Evolutionary conservation across 2,113 vertebrate species (phyloP), one percentile per base, ranked within the genome.

Genomic region (Carollia perspicillata): DNA sequence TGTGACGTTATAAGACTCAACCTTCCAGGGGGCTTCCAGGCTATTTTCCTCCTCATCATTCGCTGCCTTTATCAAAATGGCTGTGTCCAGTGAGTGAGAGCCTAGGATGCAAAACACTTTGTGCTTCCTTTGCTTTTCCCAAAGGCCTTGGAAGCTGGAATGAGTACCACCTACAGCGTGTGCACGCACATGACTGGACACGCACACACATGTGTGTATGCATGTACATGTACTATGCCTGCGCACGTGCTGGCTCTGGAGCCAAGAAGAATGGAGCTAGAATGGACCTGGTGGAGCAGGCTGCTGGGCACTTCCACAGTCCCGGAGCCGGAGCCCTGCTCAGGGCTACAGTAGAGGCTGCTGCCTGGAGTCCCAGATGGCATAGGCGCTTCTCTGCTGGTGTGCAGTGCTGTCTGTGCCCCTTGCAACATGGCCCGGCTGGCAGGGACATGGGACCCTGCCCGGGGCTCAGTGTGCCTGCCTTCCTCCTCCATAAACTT

Each of bases 81-180:
- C 16, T 23, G 10, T 53, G 16, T 42, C 26, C 42, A 58, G 72
- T 3, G 8, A 49, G 42, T n/a, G n/a, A 71, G 47, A 17, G 16
- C 33, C 65, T 28, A 26, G 5, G 28, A 42, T 71, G 30, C 23
- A 60, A 88, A 72, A 23, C 53, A 26, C 8, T 30, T 88, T 55
- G 37, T 79, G 47, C 33, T 66, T 42, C 71, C 23, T 85, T 53
- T 85, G 78, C 40, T 93, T 89, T 55, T 91, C 69, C 35, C 71
- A 74, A 69, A 68, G 78, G 53, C 42, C 42, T 79, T 58, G 69
- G 33, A 14, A 26, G 60, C 30, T 18, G 22, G 69, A 53, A 40
- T 0, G 4, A 74, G 12, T 14, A 3, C 10, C 72, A 22, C 71
- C 17, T 58, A 33, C 1, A 2, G 23, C 23, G 3, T 51, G 28